Base-by-base conservation (phyloP, 2,113 vertebrate species). In the Myrmophylax atrothorax region DNA sequence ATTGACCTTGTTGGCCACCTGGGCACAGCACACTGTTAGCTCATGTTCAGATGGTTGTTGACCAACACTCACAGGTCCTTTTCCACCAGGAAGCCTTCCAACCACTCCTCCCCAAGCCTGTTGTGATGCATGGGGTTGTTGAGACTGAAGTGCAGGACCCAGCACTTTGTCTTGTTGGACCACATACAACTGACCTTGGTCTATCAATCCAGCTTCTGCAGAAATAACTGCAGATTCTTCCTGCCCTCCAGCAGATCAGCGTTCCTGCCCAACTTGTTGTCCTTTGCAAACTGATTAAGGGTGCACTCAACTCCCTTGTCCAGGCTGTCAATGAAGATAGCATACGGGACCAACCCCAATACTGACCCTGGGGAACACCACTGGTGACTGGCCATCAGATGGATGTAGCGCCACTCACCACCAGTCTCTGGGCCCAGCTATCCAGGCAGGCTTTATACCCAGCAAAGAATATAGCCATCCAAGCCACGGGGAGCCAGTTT, bases 101-200 rank as follows among this genome's bases (percentile, higher is more conserved):
- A 17, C 4, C 3, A 2, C 22, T 60, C 37, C 28, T 9, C 1
- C 46, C 44, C 18, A 9, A 69, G 14, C 11, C 46, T 46, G 18
- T 8, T 37, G 46, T 9, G 5, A 37, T 68, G 31, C 37, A 4
- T 33, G 22, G 0, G 0, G 11, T 28, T 40, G 25, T 19, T 52
- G 15, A 18, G 7, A 62, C 9, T 7, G 46, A 37, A 0, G 5
- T 18, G 2, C 14, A 62, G 46, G 28, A 26, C 2, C 4, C 18
- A 18, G 38, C 12, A 53, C 18, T 12, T 0, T 2, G 33, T 23
- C 38, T 23, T 60, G 26, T 23, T 28, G 19, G 23, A 46, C 11
- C 23, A 38, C 38, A 33, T 12, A 33, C 7, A 7, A 7, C 0
- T 23, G 38, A 11, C 55, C 14, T 46, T 18, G 12, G 53, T 9